Conservation (phyloP, 2,797 vertebrate species). For the Sandelia bainsii region DNA sequence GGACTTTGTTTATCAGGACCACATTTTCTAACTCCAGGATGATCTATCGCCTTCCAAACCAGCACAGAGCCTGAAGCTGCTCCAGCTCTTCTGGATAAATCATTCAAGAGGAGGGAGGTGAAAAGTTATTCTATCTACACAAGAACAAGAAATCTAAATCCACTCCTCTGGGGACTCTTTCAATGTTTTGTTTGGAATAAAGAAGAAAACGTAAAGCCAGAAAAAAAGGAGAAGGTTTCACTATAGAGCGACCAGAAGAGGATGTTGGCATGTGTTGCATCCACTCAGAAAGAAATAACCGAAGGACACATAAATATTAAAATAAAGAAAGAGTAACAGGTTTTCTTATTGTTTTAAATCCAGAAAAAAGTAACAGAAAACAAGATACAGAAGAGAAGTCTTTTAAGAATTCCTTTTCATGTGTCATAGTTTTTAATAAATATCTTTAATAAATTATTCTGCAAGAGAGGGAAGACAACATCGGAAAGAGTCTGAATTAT, state of each 20-base stretch:
- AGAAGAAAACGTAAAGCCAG: background rate
- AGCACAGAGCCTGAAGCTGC: constrained; percentile 28
- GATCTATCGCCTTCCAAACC: constrained; percentile 35
- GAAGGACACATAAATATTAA: background rate
- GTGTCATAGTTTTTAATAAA: background rate
- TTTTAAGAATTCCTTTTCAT: background rate
- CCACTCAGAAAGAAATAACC: constrained; percentile 4
- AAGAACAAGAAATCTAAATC: constrained; percentile 17
- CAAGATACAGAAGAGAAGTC: background rate
- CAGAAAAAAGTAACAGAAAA: constrained; percentile 5
- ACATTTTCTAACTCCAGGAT: constrained; percentile 28
- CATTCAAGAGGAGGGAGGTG: constrained; percentile 9
- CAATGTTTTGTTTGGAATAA: constrained; percentile 40
- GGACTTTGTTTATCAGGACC: constrained; percentile 21
- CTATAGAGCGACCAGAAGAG: constrained; percentile 8
- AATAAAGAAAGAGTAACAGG: constrained; percentile 1
- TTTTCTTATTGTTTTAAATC: background rate
- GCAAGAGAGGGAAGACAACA: background rate
- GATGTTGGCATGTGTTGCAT: constrained; percentile 19
- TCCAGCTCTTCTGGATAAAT: constrained; percentile 4
- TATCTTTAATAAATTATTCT: background rate
- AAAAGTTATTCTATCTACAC: constrained; percentile 19
- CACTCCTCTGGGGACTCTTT: constrained; percentile 3
- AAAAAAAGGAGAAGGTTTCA: constrained; percentile 6
- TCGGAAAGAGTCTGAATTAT: background rate